Conservation (phyloP, 2,888 invertebrate species). For the Orthosia gothica region DNA sequence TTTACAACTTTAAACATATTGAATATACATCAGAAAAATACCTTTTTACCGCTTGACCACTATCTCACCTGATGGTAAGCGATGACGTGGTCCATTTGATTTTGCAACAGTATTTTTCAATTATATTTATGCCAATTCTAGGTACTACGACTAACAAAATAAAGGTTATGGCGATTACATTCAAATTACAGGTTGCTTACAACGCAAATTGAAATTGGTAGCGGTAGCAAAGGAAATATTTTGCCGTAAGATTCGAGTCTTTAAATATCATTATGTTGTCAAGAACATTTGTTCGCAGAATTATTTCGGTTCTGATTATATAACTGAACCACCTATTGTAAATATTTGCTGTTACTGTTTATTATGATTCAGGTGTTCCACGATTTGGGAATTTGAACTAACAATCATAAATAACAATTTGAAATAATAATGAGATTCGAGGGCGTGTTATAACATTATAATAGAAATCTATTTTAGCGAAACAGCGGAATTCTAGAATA, state of each 20-base stretch:
- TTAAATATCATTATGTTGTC: constrained; percentile 43
- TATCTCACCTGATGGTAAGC: no score
- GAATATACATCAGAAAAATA: neutral
- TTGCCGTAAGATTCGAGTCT: constrained; percentile 13
- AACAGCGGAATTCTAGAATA: neutral
- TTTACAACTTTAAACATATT: neutral
- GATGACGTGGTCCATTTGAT: no score
- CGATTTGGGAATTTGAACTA: neutral
- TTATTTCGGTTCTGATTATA: constrained; percentile 19
- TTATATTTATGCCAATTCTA: neutral
- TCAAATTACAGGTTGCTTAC: constrained; percentile 25
- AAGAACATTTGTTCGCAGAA: constrained; percentile 29
- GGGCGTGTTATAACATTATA: neutral
- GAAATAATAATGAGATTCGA: neutral
- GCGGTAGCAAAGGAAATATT: constrained; percentile 30
- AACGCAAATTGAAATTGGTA: constrained; percentile 28
- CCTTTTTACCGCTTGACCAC: no score
- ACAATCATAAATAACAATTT: neutral
- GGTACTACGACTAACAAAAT: neutral
- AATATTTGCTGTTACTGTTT: constrained; percentile 13
- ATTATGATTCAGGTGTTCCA: constrained; percentile 6
- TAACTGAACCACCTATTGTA: neutral
- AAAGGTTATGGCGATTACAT: constrained; percentile 1
- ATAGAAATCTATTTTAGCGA: neutral
- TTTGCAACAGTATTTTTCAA: neutral